phyloP scores from a whole-genome alignment of 2,113 vertebrate species.

The Sitta europaea region DNA sequence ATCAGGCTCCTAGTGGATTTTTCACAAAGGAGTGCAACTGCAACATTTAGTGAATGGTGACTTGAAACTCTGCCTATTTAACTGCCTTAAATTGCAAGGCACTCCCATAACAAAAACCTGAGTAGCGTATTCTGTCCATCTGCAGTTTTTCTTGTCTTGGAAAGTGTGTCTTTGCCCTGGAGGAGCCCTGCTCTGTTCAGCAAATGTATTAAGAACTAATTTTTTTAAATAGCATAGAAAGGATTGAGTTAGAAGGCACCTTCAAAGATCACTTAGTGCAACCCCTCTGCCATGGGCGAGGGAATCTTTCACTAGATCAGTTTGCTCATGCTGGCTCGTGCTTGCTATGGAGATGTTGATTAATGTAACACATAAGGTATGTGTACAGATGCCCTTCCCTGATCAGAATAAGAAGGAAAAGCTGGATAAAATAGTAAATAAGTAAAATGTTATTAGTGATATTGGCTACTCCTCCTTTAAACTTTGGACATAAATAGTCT shows the following conservation, averaged over 20 bases:
- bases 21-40: neutral
- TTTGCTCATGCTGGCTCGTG: neutral
- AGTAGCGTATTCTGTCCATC: neutral
- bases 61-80: neutral
- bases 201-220: neutral
- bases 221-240: neutral
- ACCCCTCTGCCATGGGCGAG: neutral
- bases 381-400: neutral
- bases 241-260: neutral
- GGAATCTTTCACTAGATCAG: neutral
- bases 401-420: neutral
- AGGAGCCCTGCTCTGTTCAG: neutral
- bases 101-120: neutral
- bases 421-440: neutral
- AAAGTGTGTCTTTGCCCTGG: neutral
- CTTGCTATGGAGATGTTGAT: neutral
- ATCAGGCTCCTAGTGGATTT: neutral
- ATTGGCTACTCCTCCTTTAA: neutral
- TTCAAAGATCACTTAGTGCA: neutral
- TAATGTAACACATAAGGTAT: neutral
- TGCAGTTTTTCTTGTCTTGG: neutral
- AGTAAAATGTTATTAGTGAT: neutral
- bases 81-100: neutral
- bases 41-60: neutral
- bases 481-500: neutral